These are phyloP conservation scores for Epizoanthus illoricatus DNA, from an alignment of 92 coral and sea anemone genomes.

Conservation along the genomic window DNA sequence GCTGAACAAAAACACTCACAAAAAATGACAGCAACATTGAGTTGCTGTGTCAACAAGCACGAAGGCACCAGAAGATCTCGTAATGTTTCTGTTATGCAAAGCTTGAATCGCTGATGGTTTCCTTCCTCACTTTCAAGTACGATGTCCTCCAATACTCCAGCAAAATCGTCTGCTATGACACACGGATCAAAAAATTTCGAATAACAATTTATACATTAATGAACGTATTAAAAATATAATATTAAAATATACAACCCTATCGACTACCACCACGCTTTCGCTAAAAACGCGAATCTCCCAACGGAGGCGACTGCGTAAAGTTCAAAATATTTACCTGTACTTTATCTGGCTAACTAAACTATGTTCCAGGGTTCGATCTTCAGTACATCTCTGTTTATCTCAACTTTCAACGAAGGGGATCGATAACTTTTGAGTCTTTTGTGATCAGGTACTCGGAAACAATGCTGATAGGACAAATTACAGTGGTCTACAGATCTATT, in stretches of 20 bases:
- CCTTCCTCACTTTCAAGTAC: neutral
- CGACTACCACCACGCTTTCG: neutral
- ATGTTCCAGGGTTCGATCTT: neutral
- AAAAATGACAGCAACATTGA: neutral
- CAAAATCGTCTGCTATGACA: neutral
- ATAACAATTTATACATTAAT: neutral
- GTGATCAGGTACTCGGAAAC: neutral
- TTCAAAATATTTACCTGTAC: neutral
- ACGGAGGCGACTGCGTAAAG: neutral
- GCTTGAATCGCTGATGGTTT: slow-evolving; percentile 2
- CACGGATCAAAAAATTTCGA: neutral
- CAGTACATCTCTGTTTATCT: neutral
- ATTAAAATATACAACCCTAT: neutral
- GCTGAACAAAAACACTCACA: neutral
- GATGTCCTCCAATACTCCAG: neutral
- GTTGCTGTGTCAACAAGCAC: no score
- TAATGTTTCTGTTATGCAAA: slow-evolving; percentile 29
- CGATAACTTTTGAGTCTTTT: neutral
- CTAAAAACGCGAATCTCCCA: neutral
- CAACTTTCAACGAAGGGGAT: neutral
- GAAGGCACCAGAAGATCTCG: slow-evolving; percentile 6
- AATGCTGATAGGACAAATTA: neutral
- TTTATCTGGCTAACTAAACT: neutral
- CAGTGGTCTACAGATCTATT: neutral
- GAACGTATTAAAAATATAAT: neutral